Base-by-base conservation (phyloP, 2,797 vertebrate genomes). In the Taeniopygia guttata region DNA sequence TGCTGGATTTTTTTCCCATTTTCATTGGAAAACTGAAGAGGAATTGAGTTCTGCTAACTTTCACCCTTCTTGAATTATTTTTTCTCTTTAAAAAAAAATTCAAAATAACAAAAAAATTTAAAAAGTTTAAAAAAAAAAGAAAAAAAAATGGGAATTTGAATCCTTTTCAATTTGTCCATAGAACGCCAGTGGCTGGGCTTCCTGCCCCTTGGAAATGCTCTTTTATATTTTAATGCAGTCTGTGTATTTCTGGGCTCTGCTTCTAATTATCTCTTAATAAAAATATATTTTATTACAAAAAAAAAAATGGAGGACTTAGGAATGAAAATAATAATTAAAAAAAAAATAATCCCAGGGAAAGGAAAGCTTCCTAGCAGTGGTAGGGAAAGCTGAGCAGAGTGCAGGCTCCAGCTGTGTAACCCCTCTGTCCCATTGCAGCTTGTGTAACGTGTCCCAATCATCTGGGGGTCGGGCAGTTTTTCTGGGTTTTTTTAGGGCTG, bases 221-320 rank as follows among this genome's bases (percentile, higher is more conserved):
- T 96, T 95, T 97, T 95, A 93, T 97, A 97, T 97, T 97, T 97
- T 97, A 96, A 96, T 91, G 97, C 97, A 97, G 96, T 96, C 96
- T 97, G 96, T 95, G 96, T 98, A 97, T 96, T 97, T 97, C 96
- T 10, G 92, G 97, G 97, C 97, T 98, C 97, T 97, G 97, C 97
- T 97, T 97, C 96, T 97, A 96, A 97, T 97, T 97, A 94, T 97
- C 97, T 97, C 96, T 97, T 92, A 97, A 98, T 97, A 97, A 97
- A 97, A 96, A 48, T 97, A 97, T 98, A 98, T 97, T 98, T 98
- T 98, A 97, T 95, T 97, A 98, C 90, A 92, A 97, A 97, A 97
- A 59, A 40, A 40, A 97, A 97, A 96, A 94, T 80, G 93, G 95
- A 94, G 59, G 96, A 85, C 87, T 93, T 96, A 94, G 83, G 91